phyloP scores from a whole-genome alignment of 2,888 invertebrate genomes.

The Bibio marci region DNA sequence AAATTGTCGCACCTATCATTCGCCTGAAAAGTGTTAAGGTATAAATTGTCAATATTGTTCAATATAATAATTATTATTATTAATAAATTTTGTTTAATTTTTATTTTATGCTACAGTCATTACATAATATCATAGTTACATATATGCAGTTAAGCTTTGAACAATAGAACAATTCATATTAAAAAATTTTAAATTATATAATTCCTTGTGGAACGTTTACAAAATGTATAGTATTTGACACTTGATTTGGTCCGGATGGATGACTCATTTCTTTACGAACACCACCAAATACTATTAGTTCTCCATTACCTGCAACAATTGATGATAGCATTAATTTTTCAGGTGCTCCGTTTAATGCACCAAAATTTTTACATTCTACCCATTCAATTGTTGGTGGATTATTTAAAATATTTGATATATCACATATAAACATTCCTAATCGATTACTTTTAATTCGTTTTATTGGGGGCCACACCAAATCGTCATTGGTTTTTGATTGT shows the following conservation, averaged over 20 bases:
- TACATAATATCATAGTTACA: no score
- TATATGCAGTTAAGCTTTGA: no score
- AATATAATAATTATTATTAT: no score
- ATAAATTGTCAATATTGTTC: no score
- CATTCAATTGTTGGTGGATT: slow-evolving; percentile 32
- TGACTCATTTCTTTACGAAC: slow-evolving; percentile 59
- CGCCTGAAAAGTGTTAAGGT: no score
- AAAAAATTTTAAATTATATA: no score
- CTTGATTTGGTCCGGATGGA: slow-evolving; percentile 43
- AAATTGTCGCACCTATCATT: no score
- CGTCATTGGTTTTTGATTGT: slow-evolving; percentile 13
- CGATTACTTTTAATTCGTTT: slow-evolving; percentile 48
- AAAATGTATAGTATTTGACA: slow-evolving; percentile 62
- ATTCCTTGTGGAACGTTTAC: slow-evolving; percentile 56
- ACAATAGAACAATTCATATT: no score
- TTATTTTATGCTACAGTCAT: no score
- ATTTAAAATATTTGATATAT: slow-evolving; percentile 54
- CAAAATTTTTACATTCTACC: slow-evolving; percentile 37
- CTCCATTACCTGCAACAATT: slow-evolving; percentile 75
- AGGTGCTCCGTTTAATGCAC: slow-evolving; percentile 51
- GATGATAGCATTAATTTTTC: slow-evolving; percentile 84
- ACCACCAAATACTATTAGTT: slow-evolving; percentile 92
- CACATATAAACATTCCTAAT: slow-evolving; percentile 70
- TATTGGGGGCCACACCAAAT: slow-evolving; percentile 23
- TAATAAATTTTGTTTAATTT: no score